Percentiles rank a stretch among this genome's conserved stretches.
These are phyloP conservation scores for Xanthia icteritia DNA, from an alignment of 2,888 invertebrate species.

Conservation along the genomic window DNA sequence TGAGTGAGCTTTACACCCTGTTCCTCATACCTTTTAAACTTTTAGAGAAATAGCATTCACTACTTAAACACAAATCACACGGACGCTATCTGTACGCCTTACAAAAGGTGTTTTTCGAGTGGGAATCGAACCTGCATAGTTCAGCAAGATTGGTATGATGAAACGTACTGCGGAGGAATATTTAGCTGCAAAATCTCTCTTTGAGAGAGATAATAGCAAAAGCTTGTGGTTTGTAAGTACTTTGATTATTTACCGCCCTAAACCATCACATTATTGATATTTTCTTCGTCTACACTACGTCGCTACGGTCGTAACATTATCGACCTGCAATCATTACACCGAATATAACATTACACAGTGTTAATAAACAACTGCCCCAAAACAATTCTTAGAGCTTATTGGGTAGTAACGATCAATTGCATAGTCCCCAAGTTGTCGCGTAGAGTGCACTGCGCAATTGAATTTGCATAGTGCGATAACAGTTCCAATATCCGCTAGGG, in stretches of 20 bases:
- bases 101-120: too few species aligned
- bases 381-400: slow-evolving; percentile 66
- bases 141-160: background rate
- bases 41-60: background rate
- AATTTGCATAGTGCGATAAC: slow-evolving; percentile 82
- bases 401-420: slow-evolving; percentile 74
- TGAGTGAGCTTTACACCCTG: too few species aligned
- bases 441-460: slow-evolving; percentile 77
- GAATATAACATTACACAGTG: background rate
- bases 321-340: background rate
- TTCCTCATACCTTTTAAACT: background rate
- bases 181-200: background rate
- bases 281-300: background rate
- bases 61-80: background rate
- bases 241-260: background rate
- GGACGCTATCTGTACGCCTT: too few species aligned
- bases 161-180: background rate
- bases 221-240: background rate
- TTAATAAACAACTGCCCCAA: slow-evolving; percentile 47
- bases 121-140: background rate
- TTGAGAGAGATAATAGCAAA: background rate
- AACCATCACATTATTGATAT: too few species aligned
- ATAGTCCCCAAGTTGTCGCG: slow-evolving; percentile 74
- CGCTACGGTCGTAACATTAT: background rate
- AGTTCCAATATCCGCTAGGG: slow-evolving; percentile 75